Evolutionary conservation across 2,888 invertebrate genomes (phyloP).

Genomic region (Acanthococcus lagerstroemiae): DNA sequence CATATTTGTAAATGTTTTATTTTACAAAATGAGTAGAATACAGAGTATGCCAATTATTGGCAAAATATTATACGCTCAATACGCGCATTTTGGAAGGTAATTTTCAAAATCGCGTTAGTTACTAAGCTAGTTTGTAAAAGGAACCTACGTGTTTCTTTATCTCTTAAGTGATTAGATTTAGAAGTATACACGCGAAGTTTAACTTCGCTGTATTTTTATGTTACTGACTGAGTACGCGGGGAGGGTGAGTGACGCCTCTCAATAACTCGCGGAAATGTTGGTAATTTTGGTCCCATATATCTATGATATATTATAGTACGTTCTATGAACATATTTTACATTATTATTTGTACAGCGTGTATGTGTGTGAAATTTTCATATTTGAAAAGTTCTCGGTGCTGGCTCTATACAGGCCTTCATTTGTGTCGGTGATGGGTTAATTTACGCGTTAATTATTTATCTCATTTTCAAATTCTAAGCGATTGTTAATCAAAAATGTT

Average conservation of each 20-base stretch:
- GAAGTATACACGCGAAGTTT: constrained; percentile 16
- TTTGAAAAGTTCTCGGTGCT: too few species aligned
- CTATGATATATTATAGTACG: constrained; percentile 96
- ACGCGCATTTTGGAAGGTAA: constrained; percentile 45
- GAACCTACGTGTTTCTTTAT: constrained; percentile 6
- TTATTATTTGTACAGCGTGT: neutral
- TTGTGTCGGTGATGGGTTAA: neutral
- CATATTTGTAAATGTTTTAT: constrained; percentile 13
- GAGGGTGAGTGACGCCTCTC: constrained; percentile 97
- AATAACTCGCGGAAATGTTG: constrained; percentile 61
- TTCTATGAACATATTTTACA: constrained; percentile 72
- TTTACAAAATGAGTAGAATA: constrained; percentile 28
- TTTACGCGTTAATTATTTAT: too few species aligned
- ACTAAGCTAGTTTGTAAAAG: constrained; percentile 9
- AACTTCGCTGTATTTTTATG: constrained; percentile 31
- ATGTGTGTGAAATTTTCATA: neutral
- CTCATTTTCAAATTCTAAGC: too few species aligned
- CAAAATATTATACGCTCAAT: constrained; percentile 16
- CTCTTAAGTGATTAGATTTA: constrained; percentile 2
- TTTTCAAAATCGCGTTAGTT: constrained; percentile 42
- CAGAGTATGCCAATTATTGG: constrained; percentile 36
- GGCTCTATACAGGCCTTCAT: neutral
- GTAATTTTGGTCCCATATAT: constrained; percentile 90
- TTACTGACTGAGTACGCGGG: constrained; percentile 53
- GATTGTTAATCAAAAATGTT: too few species aligned